These are phyloP conservation scores for Meteorus sp. DNA, from an alignment of 1,140 invertebrate genomes.

Conservation along the genomic window DNA sequence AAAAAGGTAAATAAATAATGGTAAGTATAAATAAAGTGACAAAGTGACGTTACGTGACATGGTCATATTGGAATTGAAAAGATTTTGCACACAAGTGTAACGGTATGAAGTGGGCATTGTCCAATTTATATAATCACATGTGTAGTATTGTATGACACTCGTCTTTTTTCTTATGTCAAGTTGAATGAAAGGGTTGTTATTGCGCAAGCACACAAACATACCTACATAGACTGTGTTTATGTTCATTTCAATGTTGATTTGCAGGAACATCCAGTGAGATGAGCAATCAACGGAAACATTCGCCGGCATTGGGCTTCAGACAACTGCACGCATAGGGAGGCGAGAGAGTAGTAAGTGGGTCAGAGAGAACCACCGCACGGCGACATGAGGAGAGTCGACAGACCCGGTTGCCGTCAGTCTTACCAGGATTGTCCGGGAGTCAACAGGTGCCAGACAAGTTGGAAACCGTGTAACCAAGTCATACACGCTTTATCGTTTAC, in stretches of 20 bases:
- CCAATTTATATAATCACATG: conserved; percentile 10
- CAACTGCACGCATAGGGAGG: conserved; percentile 5
- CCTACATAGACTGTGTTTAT: neutral
- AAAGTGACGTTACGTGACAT: conserved; percentile 3
- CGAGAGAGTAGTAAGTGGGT: conserved; percentile 30
- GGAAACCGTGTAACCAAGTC: neutral
- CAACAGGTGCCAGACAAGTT: conserved; percentile 49
- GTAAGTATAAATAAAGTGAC: neutral
- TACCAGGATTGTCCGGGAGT: conserved; percentile 56
- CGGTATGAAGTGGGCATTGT: neutral
- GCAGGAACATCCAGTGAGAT: neutral
- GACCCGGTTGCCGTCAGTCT: conserved; percentile 53
- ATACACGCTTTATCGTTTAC: neutral
- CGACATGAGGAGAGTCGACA: conserved; percentile 47
- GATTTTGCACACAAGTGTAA: conserved; percentile 10
- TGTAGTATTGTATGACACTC: neutral
- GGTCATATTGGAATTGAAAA: neutral
- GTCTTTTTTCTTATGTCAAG: neutral
- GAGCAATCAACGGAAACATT: conserved; percentile 9
- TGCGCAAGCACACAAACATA: too few species aligned
- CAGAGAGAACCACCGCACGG: conserved; percentile 30
- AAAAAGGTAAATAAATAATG: neutral
- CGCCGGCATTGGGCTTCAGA: neutral
- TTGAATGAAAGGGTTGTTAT: too few species aligned
- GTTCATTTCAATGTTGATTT: conserved; percentile 2